phyloP scores from a whole-genome alignment of 2,797 vertebrate genomes.

The Pseudochirops cupreus region DNA sequence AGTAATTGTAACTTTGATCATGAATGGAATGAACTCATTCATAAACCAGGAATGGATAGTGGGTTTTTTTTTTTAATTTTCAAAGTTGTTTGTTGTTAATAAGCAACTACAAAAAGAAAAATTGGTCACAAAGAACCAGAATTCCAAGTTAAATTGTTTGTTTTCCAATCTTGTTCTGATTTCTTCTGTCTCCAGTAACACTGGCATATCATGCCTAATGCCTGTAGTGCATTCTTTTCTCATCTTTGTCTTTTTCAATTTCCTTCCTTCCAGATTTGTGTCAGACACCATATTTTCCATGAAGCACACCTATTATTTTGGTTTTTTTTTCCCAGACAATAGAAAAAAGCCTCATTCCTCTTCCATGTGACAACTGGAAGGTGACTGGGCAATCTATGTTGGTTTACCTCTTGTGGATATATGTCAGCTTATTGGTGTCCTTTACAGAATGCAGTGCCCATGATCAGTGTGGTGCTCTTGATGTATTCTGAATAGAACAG shows the following conservation, averaged over 20 bases:
- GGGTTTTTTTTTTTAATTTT: neutral
- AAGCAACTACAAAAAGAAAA: neutral
- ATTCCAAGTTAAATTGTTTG: neutral
- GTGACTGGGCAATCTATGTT: neutral
- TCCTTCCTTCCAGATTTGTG: neutral
- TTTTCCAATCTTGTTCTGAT: neutral
- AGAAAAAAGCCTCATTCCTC: neutral
- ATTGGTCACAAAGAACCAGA: neutral
- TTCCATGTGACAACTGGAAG: neutral
- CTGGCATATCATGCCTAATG: neutral
- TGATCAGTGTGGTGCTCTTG: neutral
- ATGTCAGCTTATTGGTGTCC: neutral
- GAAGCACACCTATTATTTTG: neutral
- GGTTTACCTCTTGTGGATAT: neutral
- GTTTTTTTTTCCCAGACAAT: neutral
- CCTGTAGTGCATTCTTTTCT: neutral
- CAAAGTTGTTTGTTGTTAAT: neutral
- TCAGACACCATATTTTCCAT: neutral
- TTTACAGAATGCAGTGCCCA: neutral
- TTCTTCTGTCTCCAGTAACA: neutral
- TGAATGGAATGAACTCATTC: too few species aligned
- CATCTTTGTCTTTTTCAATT: neutral
- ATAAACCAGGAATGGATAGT: too few species aligned
- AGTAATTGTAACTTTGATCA: too few species aligned
- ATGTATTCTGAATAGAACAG: neutral